phyloP scores from a whole-genome alignment of 1,140 invertebrate genomes.

The Penaeus chinensis region DNA sequence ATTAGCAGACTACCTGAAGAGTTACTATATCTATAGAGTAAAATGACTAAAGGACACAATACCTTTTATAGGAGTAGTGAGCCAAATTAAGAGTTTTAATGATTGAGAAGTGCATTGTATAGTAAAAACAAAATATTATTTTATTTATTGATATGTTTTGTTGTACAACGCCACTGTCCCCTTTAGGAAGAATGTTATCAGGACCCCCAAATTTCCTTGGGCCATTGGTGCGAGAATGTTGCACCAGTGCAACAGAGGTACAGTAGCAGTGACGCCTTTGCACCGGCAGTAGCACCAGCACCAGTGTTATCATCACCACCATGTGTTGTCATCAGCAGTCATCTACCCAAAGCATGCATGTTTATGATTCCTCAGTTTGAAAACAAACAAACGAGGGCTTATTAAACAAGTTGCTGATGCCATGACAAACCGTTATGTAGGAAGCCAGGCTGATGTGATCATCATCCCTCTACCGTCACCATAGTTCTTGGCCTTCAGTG shows the following conservation, averaged over 20 bases:
- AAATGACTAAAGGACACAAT: too few species aligned
- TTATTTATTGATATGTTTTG: too few species aligned
- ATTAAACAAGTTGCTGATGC: conserved; percentile 45
- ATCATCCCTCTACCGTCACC: conserved; percentile 57
- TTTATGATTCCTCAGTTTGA: conserved; percentile 37
- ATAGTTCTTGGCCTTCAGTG: conserved; percentile 53
- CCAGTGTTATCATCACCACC: conserved; percentile 52
- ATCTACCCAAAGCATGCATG: conserved; percentile 28
- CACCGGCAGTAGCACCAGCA: conserved; percentile 40
- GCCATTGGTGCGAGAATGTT: not conserved
- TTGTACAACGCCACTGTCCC: too few species aligned
- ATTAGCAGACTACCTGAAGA: too few species aligned
- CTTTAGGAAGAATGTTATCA: conserved; percentile 1
- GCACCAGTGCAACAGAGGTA: conserved; percentile 8
- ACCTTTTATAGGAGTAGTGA: too few species aligned
- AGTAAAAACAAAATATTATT: too few species aligned
- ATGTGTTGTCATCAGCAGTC: conserved; percentile 32
- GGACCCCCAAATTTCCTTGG: not conserved
- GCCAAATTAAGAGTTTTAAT: too few species aligned
- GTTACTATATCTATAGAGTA: too few species aligned
- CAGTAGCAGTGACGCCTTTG: conserved; percentile 4
- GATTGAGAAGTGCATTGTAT: too few species aligned
- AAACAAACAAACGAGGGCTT: conserved; percentile 12
- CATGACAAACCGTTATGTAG: conserved; percentile 54
- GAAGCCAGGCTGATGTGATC: conserved; percentile 56